phyloP scores from a whole-genome alignment of 2,888 invertebrate genomes.

The Cerastis rubricosa region DNA sequence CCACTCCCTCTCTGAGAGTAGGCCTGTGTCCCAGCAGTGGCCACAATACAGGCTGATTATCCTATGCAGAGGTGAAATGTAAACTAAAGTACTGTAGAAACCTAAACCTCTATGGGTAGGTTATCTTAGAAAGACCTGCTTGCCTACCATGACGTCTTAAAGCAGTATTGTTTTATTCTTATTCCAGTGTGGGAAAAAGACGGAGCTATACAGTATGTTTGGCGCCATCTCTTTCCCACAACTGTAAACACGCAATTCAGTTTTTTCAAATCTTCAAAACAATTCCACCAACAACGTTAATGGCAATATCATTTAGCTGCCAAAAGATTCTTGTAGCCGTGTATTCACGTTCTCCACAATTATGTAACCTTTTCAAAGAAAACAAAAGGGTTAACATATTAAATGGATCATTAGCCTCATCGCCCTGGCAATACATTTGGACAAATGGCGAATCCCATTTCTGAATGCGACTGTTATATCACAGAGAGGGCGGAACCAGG shows the following conservation, averaged over 20 bases:
- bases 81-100: neutral
- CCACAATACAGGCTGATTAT: no score
- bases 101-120: no score
- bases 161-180: no score
- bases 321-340: neutral
- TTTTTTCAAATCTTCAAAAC: neutral
- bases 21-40: no score
- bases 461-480: constrained; percentile 19
- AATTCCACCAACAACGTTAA: neutral
- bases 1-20: no score
- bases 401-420: constrained; percentile 5
- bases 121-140: no score
- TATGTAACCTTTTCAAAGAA: neutral
- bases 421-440: constrained; percentile 21
- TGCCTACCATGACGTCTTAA: no score
- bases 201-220: no score
- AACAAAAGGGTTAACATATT: neutral
- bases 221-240: no score
- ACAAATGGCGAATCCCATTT: constrained; percentile 34
- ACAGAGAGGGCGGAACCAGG: constrained; percentile 16
- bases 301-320: neutral
- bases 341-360: neutral
- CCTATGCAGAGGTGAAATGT: neutral
- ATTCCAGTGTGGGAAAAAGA: no score
- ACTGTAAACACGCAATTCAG: neutral